phyloP scores from a whole-genome alignment of 2,113 vertebrate species.

The Ammodytes dubius region DNA sequence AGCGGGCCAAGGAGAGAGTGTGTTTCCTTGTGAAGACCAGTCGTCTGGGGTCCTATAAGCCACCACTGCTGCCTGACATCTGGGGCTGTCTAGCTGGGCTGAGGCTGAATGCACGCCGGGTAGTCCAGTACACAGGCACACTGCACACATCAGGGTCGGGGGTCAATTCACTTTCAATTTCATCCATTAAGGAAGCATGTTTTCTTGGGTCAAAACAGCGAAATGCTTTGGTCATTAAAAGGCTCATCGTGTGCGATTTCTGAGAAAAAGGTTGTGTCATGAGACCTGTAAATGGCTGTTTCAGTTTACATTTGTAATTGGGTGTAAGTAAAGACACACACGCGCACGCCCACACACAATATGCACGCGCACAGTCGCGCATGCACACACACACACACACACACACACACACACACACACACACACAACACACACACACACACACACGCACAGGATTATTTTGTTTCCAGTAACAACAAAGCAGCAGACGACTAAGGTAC shows the following conservation, averaged over 20 bases:
- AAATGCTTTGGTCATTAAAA: conserved; percentile 28
- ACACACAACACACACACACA: not conserved
- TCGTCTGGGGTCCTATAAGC: conserved; percentile 74
- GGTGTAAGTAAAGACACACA: conserved; percentile 6
- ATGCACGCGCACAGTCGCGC: not conserved
- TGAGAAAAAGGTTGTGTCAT: conserved; percentile 16
- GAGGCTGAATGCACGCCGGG: conserved; percentile 76
- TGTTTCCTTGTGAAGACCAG: conserved; percentile 62
- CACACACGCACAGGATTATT: conserved; percentile 38
- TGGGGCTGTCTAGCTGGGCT: conserved; percentile 71
- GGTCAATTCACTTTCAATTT: conserved; percentile 74
- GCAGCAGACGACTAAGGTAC: conserved; percentile 51
- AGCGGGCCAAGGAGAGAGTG: conserved; percentile 53
- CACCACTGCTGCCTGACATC: conserved; percentile 78
- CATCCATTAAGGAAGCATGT: conserved; percentile 49
- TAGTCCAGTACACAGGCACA: conserved; percentile 66
- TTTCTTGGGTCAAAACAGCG: conserved; percentile 15
- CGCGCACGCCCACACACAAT: not conserved
- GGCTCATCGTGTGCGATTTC: not conserved
- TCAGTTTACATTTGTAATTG: conserved; percentile 21
- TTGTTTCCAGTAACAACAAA: conserved; percentile 54
- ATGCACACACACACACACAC: not conserved
- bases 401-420: conserved; percentile 7
- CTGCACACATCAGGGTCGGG: conserved; percentile 64
- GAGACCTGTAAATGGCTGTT: conserved; percentile 18